These are phyloP conservation scores for Nomada hirtipes DNA, from an alignment of 2,888 invertebrate species.

Conservation along the genomic window DNA sequence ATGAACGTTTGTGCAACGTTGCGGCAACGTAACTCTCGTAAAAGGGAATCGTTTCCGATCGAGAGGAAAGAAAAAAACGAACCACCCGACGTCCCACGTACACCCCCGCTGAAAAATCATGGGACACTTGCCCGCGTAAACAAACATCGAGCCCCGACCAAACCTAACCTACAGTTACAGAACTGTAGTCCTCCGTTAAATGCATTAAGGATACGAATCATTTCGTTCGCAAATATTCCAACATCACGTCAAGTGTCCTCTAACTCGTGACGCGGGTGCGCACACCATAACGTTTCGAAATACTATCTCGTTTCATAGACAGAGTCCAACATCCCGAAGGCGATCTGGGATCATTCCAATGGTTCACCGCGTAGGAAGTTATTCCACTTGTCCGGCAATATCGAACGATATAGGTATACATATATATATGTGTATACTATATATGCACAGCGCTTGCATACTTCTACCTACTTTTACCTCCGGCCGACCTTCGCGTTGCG, in stretches of 20 bases:
- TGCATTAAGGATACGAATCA: no score
- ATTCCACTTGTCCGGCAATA: slow-evolving; percentile 58
- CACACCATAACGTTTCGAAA: neutral
- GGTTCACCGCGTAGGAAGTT: slow-evolving; percentile 62
- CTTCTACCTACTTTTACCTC: slow-evolving; percentile 66
- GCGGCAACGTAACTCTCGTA: slow-evolving; percentile 4
- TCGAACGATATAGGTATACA: slow-evolving; percentile 14
- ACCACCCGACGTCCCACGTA: slow-evolving; percentile 33
- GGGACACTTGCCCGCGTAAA: no score
- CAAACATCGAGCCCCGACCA: no score
- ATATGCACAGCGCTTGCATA: neutral
- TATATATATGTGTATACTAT: no score
- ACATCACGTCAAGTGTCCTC: no score
- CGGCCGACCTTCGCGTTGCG: slow-evolving; percentile 58
- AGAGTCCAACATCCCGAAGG: slow-evolving; percentile 52
- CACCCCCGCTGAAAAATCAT: no score
- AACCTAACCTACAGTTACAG: no score
- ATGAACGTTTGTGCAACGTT: slow-evolving; percentile 25
- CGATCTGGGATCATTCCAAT: slow-evolving; percentile 39
- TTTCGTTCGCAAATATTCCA: no score
- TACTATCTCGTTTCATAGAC: slow-evolving; percentile 22
- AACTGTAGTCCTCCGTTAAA: no score
- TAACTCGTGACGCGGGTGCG: no score
- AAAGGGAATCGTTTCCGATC: slow-evolving; percentile 37
- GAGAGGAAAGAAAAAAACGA: neutral